Conservation (phyloP, 2,797 vertebrate species). For the Pseudomugil gertrudae region DNA sequence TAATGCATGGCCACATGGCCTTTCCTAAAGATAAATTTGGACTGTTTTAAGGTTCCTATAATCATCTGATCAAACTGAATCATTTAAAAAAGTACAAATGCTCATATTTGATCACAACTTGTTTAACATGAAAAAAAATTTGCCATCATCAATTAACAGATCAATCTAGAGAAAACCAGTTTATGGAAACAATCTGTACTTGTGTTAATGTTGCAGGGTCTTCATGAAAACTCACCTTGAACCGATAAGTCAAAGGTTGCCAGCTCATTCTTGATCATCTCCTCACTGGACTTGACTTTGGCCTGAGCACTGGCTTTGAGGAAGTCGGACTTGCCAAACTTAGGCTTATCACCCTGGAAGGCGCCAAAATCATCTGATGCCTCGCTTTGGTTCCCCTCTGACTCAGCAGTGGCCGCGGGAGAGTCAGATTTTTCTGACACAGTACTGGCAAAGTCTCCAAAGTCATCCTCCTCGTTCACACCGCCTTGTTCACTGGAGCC, state of each 20-base stretch:
- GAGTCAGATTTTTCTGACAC: conserved; percentile 79
- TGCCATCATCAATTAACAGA: background rate
- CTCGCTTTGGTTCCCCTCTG: conserved; percentile 77
- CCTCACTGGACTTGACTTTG: conserved; percentile 97
- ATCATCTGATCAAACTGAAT: background rate
- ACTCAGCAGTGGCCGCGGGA: conserved; percentile 52
- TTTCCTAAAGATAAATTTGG: background rate
- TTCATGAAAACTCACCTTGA: conserved; percentile 87
- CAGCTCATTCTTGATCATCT: conserved; percentile 98
- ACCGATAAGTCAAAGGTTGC: conserved; percentile 97
- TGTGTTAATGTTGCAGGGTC: background rate
- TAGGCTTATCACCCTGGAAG: conserved; percentile 95
- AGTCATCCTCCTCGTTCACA: conserved; percentile 78
- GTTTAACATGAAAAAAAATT: background rate
- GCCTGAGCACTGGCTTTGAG: conserved; percentile 92
- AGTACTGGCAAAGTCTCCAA: conserved; percentile 86
- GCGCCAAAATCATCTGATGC: conserved; percentile 89
- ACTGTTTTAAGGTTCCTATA: background rate
- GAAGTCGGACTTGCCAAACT: conserved; percentile 98
- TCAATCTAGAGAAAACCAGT: background rate
- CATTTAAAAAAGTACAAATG: background rate
- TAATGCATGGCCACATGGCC: background rate
- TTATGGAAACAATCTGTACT: background rate
- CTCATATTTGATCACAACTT: background rate
- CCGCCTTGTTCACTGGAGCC: conserved; percentile 51